phyloP scores from a whole-genome alignment of 2,113 vertebrate species.

The Spermophilus dauricus region DNA sequence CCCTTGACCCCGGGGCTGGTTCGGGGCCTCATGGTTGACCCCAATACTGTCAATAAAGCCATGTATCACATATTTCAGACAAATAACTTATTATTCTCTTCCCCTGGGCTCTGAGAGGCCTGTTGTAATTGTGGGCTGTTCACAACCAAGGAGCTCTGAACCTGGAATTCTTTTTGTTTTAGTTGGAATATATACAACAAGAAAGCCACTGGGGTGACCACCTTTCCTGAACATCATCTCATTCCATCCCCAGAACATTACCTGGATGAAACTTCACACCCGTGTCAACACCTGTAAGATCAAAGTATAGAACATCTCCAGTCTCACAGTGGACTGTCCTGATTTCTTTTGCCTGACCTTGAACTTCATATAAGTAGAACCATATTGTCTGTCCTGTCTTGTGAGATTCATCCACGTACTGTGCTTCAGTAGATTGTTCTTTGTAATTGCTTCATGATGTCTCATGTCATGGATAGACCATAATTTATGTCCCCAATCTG shows the following conservation, averaged over 20 bases:
- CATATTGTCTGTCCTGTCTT: neutral
- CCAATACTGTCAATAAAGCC: neutral
- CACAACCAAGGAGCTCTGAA: neutral
- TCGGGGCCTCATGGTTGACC: neutral
- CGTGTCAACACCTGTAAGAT: neutral
- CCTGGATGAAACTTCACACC: neutral
- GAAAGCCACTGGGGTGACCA: neutral
- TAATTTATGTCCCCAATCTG: neutral
- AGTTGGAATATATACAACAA: neutral
- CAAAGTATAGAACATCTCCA: neutral
- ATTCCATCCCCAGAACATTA: neutral
- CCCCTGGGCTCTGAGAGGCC: neutral
- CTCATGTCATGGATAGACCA: neutral
- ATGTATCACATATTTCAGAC: neutral
- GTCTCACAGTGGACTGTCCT: neutral
- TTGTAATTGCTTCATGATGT: neutral
- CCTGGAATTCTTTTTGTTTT: conserved; percentile 24
- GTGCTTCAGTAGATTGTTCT: neutral
- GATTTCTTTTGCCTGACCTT: neutral
- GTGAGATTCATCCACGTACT: neutral
- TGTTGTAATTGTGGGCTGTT: neutral
- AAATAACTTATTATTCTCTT: neutral
- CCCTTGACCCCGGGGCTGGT: neutral
- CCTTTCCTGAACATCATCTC: neutral
- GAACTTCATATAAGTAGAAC: neutral